A percentile compares a stretch with the other conserved stretches of the same genome.
Evolutionary conservation across 2,888 invertebrate genomes (phyloP).

Genomic region (Lomographa bimaculata): DNA sequence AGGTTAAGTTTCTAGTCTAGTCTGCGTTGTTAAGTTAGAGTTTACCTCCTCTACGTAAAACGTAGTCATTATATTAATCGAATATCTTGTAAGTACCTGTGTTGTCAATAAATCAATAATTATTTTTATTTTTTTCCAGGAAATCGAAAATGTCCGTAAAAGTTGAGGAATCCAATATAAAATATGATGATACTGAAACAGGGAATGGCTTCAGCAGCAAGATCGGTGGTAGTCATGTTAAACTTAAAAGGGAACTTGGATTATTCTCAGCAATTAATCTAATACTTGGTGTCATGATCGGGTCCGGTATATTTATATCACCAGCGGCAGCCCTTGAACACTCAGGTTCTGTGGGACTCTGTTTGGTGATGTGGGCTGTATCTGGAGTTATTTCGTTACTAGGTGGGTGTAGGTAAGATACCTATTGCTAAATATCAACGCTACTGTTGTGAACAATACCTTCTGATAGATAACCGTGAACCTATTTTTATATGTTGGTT

Average conservation of each 20-base stretch:
- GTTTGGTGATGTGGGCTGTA: constrained; percentile 89
- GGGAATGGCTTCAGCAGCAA: constrained; percentile 42
- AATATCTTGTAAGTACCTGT: too few species aligned
- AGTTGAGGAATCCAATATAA: constrained; percentile 46
- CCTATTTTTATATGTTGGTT: constrained; percentile 25
- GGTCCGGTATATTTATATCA: constrained; percentile 94
- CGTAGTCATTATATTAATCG: too few species aligned
- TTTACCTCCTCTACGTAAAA: too few species aligned
- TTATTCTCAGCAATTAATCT: constrained; percentile 92
- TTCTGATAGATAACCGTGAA: too few species aligned
- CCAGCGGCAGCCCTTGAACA: constrained; percentile 89
- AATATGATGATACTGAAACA: constrained; percentile 33
- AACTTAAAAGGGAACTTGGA: constrained; percentile 89
- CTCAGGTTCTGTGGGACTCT: constrained; percentile 91
- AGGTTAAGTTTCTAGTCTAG: too few species aligned
- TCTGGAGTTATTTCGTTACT: constrained; percentile 91
- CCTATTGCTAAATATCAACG: constrained; percentile 29
- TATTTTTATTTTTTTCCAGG: constrained; percentile 39
- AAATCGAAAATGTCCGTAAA: constrained; percentile 50
- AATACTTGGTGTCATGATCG: constrained; percentile 95
- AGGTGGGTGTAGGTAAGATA: constrained; percentile 84
- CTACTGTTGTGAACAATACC: too few species aligned
- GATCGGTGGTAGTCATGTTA: constrained; percentile 73
- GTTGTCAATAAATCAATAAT: too few species aligned
- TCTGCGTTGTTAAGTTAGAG: too few species aligned